phyloP scores from a whole-genome alignment of 2,888 invertebrate species.

The Altica lythri region DNA sequence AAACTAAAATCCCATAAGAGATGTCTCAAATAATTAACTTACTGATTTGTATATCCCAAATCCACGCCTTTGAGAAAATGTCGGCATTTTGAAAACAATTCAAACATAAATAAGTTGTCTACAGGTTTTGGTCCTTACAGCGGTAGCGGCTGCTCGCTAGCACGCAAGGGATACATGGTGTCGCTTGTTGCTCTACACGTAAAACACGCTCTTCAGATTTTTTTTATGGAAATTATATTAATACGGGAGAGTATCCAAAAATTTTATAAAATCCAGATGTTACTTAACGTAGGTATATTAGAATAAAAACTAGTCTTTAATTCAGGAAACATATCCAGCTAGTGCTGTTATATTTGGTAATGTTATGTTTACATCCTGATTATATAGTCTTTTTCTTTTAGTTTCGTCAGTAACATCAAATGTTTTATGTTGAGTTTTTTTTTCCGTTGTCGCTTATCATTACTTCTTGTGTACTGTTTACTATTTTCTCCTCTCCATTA shows the following conservation, averaged over 20 bases:
- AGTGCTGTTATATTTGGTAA: too few relatives aligned
- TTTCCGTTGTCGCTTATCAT: too few relatives aligned
- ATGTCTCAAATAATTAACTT: too few relatives aligned
- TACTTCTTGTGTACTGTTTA: too few relatives aligned
- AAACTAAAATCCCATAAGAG: too few relatives aligned
- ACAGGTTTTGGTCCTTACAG: slow-evolving; percentile 46
- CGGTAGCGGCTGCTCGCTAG: slow-evolving; percentile 45
- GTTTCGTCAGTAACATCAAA: too few relatives aligned
- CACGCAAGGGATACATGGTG: slow-evolving; percentile 54
- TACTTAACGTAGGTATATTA: not conserved
- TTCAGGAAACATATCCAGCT: too few relatives aligned
- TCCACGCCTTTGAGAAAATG: slow-evolving; percentile 47
- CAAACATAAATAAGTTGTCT: slow-evolving; percentile 60
- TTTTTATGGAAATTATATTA: slow-evolving; percentile 51
- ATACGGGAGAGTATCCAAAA: slow-evolving; percentile 18
- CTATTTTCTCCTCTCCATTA: too few relatives aligned
- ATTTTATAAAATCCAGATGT: not conserved
- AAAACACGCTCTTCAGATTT: slow-evolving; percentile 48
- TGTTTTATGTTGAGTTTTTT: too few relatives aligned
- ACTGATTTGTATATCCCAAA: not conserved
- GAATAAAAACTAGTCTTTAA: too few relatives aligned
- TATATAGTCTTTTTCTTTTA: too few relatives aligned
- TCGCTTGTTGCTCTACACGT: slow-evolving; percentile 53
- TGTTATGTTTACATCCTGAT: too few relatives aligned
- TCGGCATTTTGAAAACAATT: slow-evolving; percentile 60